A percentile compares a stretch with the other conserved stretches of the same genome.
phyloP scores from a whole-genome alignment of 2,888 invertebrate genomes.

The Eulithis prunata region DNA sequence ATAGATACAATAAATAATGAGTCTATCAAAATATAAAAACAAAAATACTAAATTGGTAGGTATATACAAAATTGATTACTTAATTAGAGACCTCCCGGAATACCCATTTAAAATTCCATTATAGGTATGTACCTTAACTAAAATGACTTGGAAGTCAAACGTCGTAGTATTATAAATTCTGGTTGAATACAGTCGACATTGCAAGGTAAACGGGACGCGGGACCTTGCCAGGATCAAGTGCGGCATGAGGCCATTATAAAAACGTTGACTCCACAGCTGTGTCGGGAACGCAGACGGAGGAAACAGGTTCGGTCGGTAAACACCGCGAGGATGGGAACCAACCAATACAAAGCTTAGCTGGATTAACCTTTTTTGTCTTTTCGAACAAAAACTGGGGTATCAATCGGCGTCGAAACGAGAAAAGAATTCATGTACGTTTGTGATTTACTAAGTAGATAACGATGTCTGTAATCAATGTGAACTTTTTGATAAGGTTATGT shows the following conservation, averaged over 20 bases:
- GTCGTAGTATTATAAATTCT: background rate
- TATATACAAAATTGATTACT: too few relatives aligned
- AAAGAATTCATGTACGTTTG: too few relatives aligned
- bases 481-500: too few relatives aligned
- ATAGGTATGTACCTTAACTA: too few relatives aligned
- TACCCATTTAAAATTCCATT: too few relatives aligned
- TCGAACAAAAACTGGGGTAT: constrained; percentile 11
- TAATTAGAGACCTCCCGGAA: too few relatives aligned
- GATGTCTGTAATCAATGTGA: too few relatives aligned
- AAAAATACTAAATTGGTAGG: too few relatives aligned
- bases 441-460: too few relatives aligned
- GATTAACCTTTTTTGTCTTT: constrained; percentile 19
- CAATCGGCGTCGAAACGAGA: background rate
- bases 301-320: constrained; percentile 30
- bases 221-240: constrained; percentile 49
- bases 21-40: too few relatives aligned
- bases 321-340: constrained; percentile 18
- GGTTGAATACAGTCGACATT: constrained; percentile 60
- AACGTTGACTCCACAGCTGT: constrained; percentile 49
- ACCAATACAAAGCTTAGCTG: constrained; percentile 23
- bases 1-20: too few relatives aligned
- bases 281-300: constrained; percentile 24
- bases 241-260: constrained; percentile 47
- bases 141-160: too few relatives aligned
- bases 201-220: constrained; percentile 73